Percentiles rank a stretch among this genome's conserved stretches.
These are phyloP conservation scores for Dendrocincla tyrannina DNA, from an alignment of 2,797 vertebrate genomes.

Conservation along the genomic window DNA sequence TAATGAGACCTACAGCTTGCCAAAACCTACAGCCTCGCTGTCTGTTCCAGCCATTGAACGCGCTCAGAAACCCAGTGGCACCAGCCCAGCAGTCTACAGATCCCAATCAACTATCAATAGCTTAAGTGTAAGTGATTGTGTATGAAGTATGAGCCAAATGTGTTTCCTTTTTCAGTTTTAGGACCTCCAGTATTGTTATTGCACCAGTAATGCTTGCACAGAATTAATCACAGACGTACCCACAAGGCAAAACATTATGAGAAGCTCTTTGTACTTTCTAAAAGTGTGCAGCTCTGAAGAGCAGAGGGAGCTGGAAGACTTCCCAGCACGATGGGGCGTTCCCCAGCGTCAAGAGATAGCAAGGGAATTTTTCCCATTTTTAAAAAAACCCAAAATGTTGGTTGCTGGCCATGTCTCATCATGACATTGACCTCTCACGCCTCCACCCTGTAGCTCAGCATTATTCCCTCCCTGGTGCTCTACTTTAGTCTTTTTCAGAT, in stretches of 20 bases:
- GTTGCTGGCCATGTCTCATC: slow-evolving; percentile 11
- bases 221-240: slow-evolving; percentile 68
- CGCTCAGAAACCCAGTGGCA: slow-evolving; percentile 73
- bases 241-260: slow-evolving; percentile 64
- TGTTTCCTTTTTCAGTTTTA: slow-evolving; percentile 70
- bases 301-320: slow-evolving; percentile 31
- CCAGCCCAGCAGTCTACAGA: slow-evolving; percentile 69
- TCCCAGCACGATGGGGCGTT: slow-evolving; percentile 48
- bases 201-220: slow-evolving; percentile 63
- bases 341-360: not conserved
- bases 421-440: not conserved
- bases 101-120: slow-evolving; percentile 76
- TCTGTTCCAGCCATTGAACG: slow-evolving; percentile 72
- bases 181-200: slow-evolving; percentile 68
- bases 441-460: not conserved
- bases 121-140: slow-evolving; percentile 76
- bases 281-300: slow-evolving; percentile 46
- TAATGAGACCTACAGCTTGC: slow-evolving; percentile 86
- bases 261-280: slow-evolving; percentile 51
- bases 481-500: not conserved
- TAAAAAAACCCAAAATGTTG: not conserved
- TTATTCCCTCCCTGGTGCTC: not conserved
- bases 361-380: not conserved
- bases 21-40: slow-evolving; percentile 76
- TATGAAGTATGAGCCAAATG: slow-evolving; percentile 70